These are phyloP conservation scores for Tenualosa thibaudeaui DNA, from an alignment of 2,797 vertebrate species.

Conservation along the genomic window DNA sequence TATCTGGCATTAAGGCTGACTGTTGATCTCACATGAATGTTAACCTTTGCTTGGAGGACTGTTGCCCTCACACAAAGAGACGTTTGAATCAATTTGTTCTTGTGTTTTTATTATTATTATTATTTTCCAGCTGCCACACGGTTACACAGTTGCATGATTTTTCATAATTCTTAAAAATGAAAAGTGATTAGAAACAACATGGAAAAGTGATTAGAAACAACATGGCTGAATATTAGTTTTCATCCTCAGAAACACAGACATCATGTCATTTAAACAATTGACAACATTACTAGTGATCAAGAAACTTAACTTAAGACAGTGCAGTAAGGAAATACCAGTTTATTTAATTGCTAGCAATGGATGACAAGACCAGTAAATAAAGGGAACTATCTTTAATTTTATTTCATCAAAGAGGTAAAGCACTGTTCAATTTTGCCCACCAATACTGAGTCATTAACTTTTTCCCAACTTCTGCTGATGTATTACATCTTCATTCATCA, in stretches of 20 bases:
- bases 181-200: not conserved
- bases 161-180: not conserved
- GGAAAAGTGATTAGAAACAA: not conserved
- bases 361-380: not conserved
- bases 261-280: not conserved
- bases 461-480: not conserved
- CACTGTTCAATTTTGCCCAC: not conserved
- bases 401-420: not conserved
- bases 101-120: conserved; percentile 46
- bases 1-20: conserved; percentile 45
- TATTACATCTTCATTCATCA: too few relatives aligned
- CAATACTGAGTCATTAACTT: not conserved
- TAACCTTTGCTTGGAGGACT: conserved; percentile 27
- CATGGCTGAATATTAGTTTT: not conserved
- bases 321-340: not conserved
- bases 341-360: not conserved
- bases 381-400: not conserved
- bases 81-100: conserved; percentile 50
- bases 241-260: not conserved
- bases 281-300: not conserved
- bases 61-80: conserved; percentile 57
- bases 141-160: not conserved
- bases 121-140: not conserved
- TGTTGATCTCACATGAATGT: conserved; percentile 28
- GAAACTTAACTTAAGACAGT: not conserved